These are phyloP conservation scores for Heloderma charlesbogerti DNA, from an alignment of 2,113 vertebrate species.

Conservation along the genomic window DNA sequence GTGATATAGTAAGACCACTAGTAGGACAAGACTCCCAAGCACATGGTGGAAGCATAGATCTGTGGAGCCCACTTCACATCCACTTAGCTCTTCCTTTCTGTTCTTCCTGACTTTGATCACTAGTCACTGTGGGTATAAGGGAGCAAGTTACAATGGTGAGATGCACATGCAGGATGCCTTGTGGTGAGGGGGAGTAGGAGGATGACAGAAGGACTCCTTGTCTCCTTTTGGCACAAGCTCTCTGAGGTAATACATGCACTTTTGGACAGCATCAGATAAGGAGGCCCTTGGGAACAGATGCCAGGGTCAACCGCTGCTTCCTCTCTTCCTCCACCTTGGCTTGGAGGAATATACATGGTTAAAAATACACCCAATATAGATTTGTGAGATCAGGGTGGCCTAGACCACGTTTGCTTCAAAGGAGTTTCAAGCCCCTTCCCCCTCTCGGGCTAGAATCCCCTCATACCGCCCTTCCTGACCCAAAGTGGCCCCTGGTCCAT, in stretches of 20 bases:
- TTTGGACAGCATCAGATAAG: not conserved
- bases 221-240: not conserved
- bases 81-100: not conserved
- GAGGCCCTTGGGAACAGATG: not conserved
- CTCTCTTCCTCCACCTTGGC: not conserved
- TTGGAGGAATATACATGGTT: not conserved
- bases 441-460: not conserved
- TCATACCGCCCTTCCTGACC: conserved; percentile 9
- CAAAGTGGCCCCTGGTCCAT: not conserved
- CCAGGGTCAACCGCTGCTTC: not conserved
- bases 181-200: not conserved
- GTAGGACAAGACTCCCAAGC: not conserved
- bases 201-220: not conserved
- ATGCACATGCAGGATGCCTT: not conserved
- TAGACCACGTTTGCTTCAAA: not conserved
- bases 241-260: not conserved
- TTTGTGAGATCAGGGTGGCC: not conserved
- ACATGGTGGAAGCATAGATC: not conserved
- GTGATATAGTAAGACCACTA: not conserved
- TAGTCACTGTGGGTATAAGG: not conserved
- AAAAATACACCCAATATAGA: not conserved
- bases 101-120: not conserved
- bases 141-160: not conserved
- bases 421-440: not conserved
- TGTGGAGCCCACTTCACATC: not conserved